A percentile compares a stretch with the other conserved stretches of the same genome.
phyloP scores from a whole-genome alignment of 2,113 vertebrate genomes.

The Zootoca vivipara region DNA sequence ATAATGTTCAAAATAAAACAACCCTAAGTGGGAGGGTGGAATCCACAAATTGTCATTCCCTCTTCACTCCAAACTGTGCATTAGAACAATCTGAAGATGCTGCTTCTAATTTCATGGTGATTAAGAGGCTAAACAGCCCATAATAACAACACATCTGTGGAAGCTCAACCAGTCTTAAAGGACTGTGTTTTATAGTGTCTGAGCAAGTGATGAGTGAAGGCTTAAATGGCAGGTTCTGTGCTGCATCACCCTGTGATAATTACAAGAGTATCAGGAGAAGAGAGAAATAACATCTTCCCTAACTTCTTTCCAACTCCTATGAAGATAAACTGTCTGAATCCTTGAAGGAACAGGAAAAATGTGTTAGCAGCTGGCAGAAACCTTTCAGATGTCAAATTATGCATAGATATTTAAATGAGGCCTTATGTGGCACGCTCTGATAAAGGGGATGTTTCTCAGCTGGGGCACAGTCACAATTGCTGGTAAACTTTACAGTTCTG shows the following conservation, averaged over 20 bases:
- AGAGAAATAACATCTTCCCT: slow-evolving; percentile 41
- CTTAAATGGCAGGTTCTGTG: slow-evolving; percentile 46
- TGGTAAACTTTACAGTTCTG: slow-evolving; percentile 49
- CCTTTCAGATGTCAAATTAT: slow-evolving; percentile 67
- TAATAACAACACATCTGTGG: slow-evolving; percentile 1
- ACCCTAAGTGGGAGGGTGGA: background rate
- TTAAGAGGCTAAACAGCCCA: slow-evolving; percentile 6
- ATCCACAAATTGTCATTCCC: background rate
- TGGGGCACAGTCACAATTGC: slow-evolving; percentile 51
- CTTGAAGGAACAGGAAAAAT: slow-evolving; percentile 31
- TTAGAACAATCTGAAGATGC: background rate
- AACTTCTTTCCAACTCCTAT: slow-evolving; percentile 39
- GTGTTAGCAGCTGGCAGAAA: slow-evolving; percentile 59
- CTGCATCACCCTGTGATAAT: slow-evolving; percentile 29
- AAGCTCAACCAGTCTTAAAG: slow-evolving; percentile 41
- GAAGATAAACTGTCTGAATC: slow-evolving; percentile 41
- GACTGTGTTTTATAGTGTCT: slow-evolving; percentile 19
- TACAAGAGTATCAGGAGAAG: slow-evolving; percentile 22
- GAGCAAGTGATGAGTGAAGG: slow-evolving; percentile 31
- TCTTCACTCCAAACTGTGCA: background rate
- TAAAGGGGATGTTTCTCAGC: slow-evolving; percentile 61
- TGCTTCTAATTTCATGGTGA: slow-evolving; percentile 9
- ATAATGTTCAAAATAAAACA: background rate
- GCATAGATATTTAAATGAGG: slow-evolving; percentile 62
- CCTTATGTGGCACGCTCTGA: slow-evolving; percentile 51